phyloP scores from a whole-genome alignment of 1,140 invertebrate species.

The Drosophila sechellia region DNA sequence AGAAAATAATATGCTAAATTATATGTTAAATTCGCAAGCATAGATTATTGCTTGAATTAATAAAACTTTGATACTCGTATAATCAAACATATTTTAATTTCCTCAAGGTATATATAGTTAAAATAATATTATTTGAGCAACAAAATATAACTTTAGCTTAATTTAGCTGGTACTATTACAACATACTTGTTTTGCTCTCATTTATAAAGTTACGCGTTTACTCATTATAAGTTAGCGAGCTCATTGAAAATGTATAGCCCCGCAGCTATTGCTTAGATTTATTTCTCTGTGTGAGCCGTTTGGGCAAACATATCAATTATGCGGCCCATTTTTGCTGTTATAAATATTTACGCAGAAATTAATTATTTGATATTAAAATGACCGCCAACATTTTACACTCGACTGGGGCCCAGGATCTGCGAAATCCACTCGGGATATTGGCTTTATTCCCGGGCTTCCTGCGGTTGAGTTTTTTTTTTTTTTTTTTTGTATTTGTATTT shows the following conservation, averaged over 20 bases:
- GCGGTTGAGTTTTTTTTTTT: conserved; percentile 25
- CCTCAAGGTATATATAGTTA: too few relatives aligned
- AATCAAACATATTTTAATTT: too few relatives aligned
- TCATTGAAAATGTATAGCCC: background rate
- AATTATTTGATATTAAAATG: conserved; percentile 83
- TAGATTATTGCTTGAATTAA: too few relatives aligned
- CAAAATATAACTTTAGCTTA: too few relatives aligned
- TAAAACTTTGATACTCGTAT: too few relatives aligned
- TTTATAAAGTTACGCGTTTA: background rate
- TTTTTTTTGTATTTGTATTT: background rate
- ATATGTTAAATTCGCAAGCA: background rate
- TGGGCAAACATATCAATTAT: conserved; percentile 73
- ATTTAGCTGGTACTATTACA: too few relatives aligned
- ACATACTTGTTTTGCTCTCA: background rate
- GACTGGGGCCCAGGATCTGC: conserved; percentile 47
- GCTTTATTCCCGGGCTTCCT: conserved; percentile 15
- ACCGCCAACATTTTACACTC: conserved; percentile 81
- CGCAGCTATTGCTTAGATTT: background rate
- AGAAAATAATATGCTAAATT: background rate
- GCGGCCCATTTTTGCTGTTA: conserved; percentile 78
- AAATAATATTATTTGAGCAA: too few relatives aligned
- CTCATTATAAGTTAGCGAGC: background rate
- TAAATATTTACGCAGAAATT: conserved; percentile 82
- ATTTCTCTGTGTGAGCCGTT: conserved; percentile 15
- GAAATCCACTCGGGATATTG: conserved; percentile 27